phyloP scores from a whole-genome alignment of 2,113 vertebrate genomes.

The Acinonyx jubatus region DNA sequence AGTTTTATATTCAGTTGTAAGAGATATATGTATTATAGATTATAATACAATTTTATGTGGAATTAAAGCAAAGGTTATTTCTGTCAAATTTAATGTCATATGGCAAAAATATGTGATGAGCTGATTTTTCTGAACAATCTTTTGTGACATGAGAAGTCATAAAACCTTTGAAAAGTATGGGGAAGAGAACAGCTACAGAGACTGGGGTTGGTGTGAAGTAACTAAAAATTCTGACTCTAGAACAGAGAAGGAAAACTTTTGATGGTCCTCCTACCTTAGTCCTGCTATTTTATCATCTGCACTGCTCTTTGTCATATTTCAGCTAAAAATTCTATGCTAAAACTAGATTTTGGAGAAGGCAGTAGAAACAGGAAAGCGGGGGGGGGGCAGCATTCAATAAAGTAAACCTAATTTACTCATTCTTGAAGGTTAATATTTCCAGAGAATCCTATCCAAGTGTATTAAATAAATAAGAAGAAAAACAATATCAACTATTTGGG shows the following conservation, averaged over 20 bases:
- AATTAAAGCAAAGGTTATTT: constrained; percentile 51
- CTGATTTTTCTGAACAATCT: constrained; percentile 22
- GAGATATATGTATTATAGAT: not conserved
- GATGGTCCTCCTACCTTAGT: not conserved
- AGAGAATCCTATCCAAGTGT: not conserved
- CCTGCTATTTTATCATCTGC: not conserved
- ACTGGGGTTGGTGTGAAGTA: not conserved
- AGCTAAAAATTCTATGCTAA: not conserved
- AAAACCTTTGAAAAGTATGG: not conserved
- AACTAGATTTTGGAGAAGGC: not conserved
- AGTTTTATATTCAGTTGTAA: constrained; percentile 12
- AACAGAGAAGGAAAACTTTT: not conserved
- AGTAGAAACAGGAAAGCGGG: not conserved
- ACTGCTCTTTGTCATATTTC: not conserved
- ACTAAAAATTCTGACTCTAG: not conserved
- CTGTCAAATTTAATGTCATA: constrained; percentile 19
- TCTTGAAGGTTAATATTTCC: not conserved
- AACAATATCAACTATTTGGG: not conserved
- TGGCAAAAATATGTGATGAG: not conserved
- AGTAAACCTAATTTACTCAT: not conserved
- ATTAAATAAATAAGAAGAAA: not conserved
- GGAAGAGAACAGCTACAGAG: constrained; percentile 13
- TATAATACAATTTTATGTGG: not conserved
- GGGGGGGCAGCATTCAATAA: not conserved
- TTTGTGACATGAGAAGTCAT: constrained; percentile 6